Base-by-base conservation (phyloP, 2,113 vertebrate genomes). In the Alaudala cheleensis region DNA sequence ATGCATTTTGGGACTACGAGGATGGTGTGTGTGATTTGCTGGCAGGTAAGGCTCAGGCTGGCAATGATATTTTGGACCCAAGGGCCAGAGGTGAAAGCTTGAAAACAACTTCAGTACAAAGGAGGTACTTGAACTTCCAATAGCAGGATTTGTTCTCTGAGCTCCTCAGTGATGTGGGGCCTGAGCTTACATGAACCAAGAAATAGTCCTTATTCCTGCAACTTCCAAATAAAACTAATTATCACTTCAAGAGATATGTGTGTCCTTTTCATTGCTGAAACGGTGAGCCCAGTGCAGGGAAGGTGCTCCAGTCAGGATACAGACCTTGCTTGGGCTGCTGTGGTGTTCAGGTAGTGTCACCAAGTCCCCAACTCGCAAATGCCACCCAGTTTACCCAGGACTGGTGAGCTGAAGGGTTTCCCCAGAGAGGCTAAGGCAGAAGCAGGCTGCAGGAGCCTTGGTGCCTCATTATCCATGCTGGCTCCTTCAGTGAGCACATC, bases 191-290 rank as follows among this genome's bases (percentile, higher is more conserved):
- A 11, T 0, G 3, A 78, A n/a, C 3, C 11, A 61, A 56, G 9
- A 76, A 64, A 51, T 18, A 67, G 11, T 40, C 25, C 18, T 72
- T 61, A 22, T 37, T 71, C 37, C 51, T 67, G 17, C 16, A 81
- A 8, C 39, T 84, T 89, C 42, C 29, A 45, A 39, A 66, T 24
- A 62, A 60, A 72, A 37, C 8, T 44, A 24, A 28, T 70, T 42
- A 37, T 45, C 2, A 0, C 23, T 72, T 15, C n/a, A 54, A 11
- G 29, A 82, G 42, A 7, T 10, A 1, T 4, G 3, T 26, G 5
- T 42, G 9, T 72, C 44, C 40, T 83, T 80, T 78, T 67, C 12
- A 13, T 34, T 69, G 26, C 45, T 73, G 70, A 76, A 95, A 76
- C 5, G 15, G 31, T 76, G 49, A 90, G 6, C 17, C 5, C 4